Conservation (phyloP, 1,140 invertebrate genomes). For the Ips nitidus region DNA sequence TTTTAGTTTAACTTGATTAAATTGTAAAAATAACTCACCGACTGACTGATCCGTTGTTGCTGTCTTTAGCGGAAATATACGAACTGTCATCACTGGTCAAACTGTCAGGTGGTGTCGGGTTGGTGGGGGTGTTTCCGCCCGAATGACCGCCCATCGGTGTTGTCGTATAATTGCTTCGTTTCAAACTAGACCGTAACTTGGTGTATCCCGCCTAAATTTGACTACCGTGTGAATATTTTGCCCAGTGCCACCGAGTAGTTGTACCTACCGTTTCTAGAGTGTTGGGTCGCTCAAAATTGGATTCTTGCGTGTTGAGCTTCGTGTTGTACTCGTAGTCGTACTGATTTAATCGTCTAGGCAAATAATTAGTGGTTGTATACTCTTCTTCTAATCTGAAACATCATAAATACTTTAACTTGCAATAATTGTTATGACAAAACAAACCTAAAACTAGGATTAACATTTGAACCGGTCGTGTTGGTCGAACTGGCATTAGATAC, state of each 20-base stretch:
- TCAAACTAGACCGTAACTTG: constrained; percentile 73
- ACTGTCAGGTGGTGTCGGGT: constrained; percentile 82
- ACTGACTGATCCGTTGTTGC: constrained; percentile 62
- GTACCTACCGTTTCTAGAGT: constrained; percentile 61
- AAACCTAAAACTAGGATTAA: constrained; percentile 61
- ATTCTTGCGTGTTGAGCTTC: constrained; percentile 61
- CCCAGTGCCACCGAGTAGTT: too few relatives aligned
- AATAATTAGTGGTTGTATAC: constrained; percentile 56
- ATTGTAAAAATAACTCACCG: constrained; percentile 9
- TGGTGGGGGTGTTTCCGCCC: constrained; percentile 74
- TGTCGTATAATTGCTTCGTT: constrained; percentile 65
- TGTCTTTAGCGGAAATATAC: constrained; percentile 79
- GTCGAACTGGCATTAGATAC: constrained; percentile 67
- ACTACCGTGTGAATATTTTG: background rate
- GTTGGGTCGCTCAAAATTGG: constrained; percentile 66
- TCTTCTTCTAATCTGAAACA: constrained; percentile 63
- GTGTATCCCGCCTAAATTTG: constrained; percentile 53
- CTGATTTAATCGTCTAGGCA: constrained; percentile 44
- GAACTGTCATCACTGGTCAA: constrained; percentile 81
- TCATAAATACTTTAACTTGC: background rate
- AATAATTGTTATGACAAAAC: constrained; percentile 39
- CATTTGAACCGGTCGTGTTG: constrained; percentile 55
- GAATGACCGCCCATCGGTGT: constrained; percentile 60
- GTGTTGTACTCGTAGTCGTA: constrained; percentile 55
- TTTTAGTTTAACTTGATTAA: background rate